Evolutionary conservation across 92 coral and sea anemone genomes (phyloP).

Genomic region (Actinostola sp.): DNA sequence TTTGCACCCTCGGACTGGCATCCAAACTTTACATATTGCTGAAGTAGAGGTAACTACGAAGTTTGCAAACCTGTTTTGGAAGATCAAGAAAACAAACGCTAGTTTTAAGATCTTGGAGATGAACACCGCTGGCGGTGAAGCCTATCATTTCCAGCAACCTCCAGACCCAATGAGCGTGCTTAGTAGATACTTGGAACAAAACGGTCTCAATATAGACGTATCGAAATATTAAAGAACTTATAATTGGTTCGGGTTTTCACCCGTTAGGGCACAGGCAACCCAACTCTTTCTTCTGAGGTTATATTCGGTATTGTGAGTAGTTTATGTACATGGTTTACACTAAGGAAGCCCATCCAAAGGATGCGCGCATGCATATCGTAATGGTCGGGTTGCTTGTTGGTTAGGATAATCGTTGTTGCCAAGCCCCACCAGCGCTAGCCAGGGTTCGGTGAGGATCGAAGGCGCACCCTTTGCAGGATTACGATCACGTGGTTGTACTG

Average conservation of each 20-base stretch:
- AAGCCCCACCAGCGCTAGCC: no score
- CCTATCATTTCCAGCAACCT: constrained; percentile 68
- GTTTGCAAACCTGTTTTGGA: constrained; percentile 63
- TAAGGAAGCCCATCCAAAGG: no score
- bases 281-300: background rate
- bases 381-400: no score
- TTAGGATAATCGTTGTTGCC: no score
- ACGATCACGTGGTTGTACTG: no score
- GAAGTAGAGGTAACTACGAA: constrained; percentile 73
- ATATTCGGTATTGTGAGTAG: no score
- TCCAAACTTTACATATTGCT: constrained; percentile 65
- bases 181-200: constrained; percentile 63
- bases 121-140: constrained; percentile 72
- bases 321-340: no score
- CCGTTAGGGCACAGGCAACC: no score
- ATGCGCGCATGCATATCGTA: no score
- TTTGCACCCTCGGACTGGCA: constrained; percentile 54
- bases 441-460: no score
- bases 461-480: no score
- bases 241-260: background rate
- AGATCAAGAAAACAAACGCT: constrained; percentile 55
- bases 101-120: constrained; percentile 63
- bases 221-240: constrained; percentile 9
- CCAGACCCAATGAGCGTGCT: constrained; percentile 64
- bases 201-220: constrained; percentile 33